phyloP scores from a whole-genome alignment of 2,113 vertebrate species.

The Colistium nudipinnis region DNA sequence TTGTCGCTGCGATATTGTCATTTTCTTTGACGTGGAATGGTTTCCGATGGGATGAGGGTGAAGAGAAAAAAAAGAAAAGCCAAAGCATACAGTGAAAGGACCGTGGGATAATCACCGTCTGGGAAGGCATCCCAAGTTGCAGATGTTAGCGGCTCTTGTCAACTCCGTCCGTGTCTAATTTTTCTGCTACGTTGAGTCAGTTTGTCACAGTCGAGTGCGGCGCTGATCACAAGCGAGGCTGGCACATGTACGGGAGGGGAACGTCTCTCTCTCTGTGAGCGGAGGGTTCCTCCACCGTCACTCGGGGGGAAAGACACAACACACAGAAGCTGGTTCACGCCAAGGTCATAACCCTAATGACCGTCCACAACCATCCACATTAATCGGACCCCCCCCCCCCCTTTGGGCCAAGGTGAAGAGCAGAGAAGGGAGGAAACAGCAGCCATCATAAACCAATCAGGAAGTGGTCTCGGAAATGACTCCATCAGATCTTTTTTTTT shows the following conservation, averaged over 20 bases:
- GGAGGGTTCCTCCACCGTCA: constrained; percentile 27
- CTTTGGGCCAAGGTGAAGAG: constrained; percentile 26
- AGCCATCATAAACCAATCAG: constrained; percentile 61
- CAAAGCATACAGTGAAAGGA: constrained; percentile 20
- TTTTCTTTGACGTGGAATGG: constrained; percentile 53
- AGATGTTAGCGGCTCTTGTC: constrained; percentile 59
- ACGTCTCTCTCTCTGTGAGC: constrained; percentile 36
- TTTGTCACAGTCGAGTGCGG: constrained; percentile 62
- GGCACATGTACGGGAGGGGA: constrained; percentile 58
- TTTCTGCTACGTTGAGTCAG: constrained; percentile 54
- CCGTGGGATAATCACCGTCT: constrained; percentile 52
- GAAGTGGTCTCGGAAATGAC: constrained; percentile 39
- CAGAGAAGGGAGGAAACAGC: constrained; percentile 12
- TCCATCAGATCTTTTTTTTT: constrained; percentile 20
- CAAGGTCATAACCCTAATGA: constrained; percentile 65
- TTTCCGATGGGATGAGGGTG: constrained; percentile 20
- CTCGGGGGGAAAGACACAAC: constrained; percentile 14
- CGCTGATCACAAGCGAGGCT: constrained; percentile 46
- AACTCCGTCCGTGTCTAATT: constrained; percentile 56
- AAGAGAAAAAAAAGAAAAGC: neutral
- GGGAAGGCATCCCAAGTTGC: constrained; percentile 56
- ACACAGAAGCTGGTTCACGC: constrained; percentile 40
- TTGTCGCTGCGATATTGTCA: constrained; percentile 40
- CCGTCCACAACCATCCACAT: constrained; percentile 51
- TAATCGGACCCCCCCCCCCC: constrained; percentile 36